These are phyloP conservation scores for Nymphicus hollandicus DNA, from an alignment of 2,113 vertebrate species.

Conservation along the genomic window DNA sequence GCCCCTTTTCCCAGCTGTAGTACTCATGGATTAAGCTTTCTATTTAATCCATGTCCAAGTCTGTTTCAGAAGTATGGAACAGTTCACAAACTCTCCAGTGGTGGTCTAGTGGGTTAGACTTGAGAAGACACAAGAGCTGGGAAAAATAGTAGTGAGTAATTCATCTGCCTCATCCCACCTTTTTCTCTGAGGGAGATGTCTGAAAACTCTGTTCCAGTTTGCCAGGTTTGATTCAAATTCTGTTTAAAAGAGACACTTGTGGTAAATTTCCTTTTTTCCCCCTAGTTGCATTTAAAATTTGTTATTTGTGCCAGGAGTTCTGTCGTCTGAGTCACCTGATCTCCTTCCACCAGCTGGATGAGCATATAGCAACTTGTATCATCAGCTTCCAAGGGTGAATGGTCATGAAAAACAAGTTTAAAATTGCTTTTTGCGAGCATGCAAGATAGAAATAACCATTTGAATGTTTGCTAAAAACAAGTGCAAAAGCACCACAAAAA, in stretches of 20 bases:
- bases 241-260: background rate
- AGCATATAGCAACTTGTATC: constrained; percentile 2
- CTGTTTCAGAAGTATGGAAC: background rate
- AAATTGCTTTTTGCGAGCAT: background rate
- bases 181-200: background rate
- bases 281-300: background rate
- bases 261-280: background rate
- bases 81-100: background rate
- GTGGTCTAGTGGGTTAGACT: background rate
- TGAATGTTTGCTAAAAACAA: constrained; percentile 37
- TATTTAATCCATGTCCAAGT: background rate
- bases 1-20: background rate
- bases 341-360: constrained; percentile 24
- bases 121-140: background rate
- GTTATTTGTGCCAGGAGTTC: constrained; percentile 15
- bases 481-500: background rate
- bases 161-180: background rate
- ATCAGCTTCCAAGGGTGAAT: constrained; percentile 15
- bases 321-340: constrained; percentile 13
- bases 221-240: background rate
- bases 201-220: background rate
- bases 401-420: constrained; percentile 26
- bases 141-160: background rate
- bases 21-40: background rate
- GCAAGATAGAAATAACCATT: background rate